Conservation (phyloP, 2,797 vertebrate species). For the Macropodus opercularis region DNA sequence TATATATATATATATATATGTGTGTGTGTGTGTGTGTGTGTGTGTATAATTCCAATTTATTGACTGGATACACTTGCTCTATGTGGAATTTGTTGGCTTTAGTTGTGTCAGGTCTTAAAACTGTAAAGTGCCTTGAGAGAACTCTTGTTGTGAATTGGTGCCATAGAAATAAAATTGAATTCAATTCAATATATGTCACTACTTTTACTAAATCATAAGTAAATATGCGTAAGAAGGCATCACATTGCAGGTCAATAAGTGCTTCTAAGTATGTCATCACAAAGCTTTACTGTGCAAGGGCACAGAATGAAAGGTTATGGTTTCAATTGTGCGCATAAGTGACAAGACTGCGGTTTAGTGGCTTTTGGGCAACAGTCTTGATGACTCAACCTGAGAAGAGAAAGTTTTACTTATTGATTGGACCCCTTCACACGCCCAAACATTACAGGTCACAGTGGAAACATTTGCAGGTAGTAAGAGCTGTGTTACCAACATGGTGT, state of each 20-base stretch:
- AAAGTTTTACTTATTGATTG: conserved; percentile 65
- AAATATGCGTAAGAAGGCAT: not conserved
- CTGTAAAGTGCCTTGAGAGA: no score
- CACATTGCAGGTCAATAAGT: conserved; percentile 18
- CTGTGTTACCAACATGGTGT: conserved; percentile 7
- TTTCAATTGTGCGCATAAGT: conserved; percentile 64
- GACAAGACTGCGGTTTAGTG: conserved; percentile 79
- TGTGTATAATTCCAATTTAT: conserved; percentile 40
- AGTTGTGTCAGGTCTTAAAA: no score
- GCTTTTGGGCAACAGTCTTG: conserved; percentile 64
- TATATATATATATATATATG: no score
- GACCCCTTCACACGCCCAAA: conserved; percentile 26
- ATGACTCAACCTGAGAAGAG: conserved; percentile 78
- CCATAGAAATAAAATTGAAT: no score
- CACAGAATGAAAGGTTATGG: conserved; percentile 73
- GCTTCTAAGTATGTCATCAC: conserved; percentile 29
- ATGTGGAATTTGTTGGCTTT: no score
- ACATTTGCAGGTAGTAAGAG: conserved; percentile 58
- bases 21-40: conserved; percentile 40
- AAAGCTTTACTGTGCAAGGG: conserved; percentile 23
- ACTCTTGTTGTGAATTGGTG: no score
- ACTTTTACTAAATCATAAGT: not conserved
- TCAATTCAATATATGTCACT: not conserved
- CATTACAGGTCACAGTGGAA: conserved; percentile 67
- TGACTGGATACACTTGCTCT: no score